phyloP scores from a whole-genome alignment of 1,140 invertebrate genomes.

The Drosophila bifasciata region DNA sequence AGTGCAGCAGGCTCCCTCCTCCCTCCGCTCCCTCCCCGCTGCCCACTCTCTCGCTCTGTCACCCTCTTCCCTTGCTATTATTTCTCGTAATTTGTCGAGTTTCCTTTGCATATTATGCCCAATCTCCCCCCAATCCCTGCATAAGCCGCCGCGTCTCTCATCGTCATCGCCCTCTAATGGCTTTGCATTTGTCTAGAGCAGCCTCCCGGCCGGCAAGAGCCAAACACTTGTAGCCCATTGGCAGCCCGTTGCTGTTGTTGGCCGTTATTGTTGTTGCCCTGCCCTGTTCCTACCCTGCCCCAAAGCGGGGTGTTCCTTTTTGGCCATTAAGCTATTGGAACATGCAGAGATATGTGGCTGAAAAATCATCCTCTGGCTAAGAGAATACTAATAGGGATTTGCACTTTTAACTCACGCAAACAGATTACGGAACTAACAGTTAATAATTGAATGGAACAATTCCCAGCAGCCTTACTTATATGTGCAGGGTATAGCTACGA shows the following conservation, averaged over 20 bases:
- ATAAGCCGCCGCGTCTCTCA: slow-evolving; percentile 4
- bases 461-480: slow-evolving; percentile 7
- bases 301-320: slow-evolving; percentile 38
- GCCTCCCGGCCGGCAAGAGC: slow-evolving; percentile 23
- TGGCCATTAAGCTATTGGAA: slow-evolving; percentile 24
- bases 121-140: not conserved
- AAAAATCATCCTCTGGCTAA: too few relatives aligned
- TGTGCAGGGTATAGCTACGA: slow-evolving; percentile 34
- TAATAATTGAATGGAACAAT: slow-evolving; percentile 7
- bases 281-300: slow-evolving; percentile 34
- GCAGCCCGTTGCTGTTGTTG: slow-evolving; percentile 35
- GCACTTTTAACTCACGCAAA: too few relatives aligned
- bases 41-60: not conserved
- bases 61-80: slow-evolving; percentile 30
- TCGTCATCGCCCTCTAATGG: slow-evolving; percentile 50
- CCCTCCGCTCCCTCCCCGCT: too few relatives aligned
- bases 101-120: slow-evolving; percentile 58
- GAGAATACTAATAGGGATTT: too few relatives aligned
- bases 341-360: not conserved
- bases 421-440: too few relatives aligned
- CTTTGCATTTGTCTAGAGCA: slow-evolving; percentile 52
- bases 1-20: too few relatives aligned
- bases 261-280: slow-evolving; percentile 46
- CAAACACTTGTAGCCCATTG: slow-evolving; percentile 72
- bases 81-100: slow-evolving; percentile 70